A percentile compares a stretch with the other conserved stretches of the same genome.
Evolutionary conservation across 2,113 vertebrate species (phyloP).

Genomic region (Elaphurus davidianus): DNA sequence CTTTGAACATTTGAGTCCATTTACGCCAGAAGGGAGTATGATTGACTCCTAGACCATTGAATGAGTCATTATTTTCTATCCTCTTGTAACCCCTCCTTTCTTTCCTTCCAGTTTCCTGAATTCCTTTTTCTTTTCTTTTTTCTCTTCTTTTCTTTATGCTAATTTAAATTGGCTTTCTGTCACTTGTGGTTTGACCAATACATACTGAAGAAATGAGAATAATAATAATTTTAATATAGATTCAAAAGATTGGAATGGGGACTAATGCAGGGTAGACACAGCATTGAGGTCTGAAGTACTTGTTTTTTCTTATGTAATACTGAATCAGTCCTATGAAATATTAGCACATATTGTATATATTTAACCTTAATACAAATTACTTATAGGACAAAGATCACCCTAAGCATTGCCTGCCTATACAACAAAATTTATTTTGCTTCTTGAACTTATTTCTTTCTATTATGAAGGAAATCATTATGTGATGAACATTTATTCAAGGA

Average conservation of each 20-base stretch:
- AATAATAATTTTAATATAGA: not conserved
- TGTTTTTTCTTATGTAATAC: not conserved
- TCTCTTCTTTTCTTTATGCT: not conserved
- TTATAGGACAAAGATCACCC: not conserved
- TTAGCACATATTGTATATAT: not conserved
- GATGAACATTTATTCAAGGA: not conserved
- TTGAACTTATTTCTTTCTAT: not conserved
- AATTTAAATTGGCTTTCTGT: not conserved
- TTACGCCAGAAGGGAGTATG: not conserved
- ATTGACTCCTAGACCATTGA: not conserved
- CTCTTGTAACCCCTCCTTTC: not conserved
- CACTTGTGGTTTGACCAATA: not conserved
- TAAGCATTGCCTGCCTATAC: not conserved
- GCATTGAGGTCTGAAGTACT: not conserved
- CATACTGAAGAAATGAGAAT: not conserved
- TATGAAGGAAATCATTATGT: not conserved
- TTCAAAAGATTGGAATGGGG: not conserved
- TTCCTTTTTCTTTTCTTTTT: not conserved
- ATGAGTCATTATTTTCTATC: not conserved
- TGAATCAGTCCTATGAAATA: not conserved
- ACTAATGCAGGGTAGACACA: not conserved
- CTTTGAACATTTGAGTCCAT: not conserved
- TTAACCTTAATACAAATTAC: not conserved
- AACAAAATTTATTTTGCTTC: conserved; percentile 8
- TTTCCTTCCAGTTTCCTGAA: not conserved